Evolutionary conservation across 2,797 vertebrate species (phyloP).

Genomic region (Nannoperca australis): DNA sequence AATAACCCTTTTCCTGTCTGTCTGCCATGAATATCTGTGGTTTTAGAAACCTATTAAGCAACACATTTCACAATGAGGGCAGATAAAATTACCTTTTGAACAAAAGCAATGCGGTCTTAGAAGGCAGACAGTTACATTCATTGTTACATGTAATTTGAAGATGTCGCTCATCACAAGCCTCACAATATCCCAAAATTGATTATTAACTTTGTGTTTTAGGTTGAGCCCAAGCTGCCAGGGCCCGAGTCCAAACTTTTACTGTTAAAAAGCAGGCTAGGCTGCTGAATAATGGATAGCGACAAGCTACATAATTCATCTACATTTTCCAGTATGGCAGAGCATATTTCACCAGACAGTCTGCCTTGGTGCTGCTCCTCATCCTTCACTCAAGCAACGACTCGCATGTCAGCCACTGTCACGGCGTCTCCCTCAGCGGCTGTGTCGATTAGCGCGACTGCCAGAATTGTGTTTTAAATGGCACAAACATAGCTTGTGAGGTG

Average conservation of each 20-base stretch:
- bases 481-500: slow-evolving; percentile 28
- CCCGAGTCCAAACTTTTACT: slow-evolving; percentile 64
- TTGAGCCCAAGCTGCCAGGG: slow-evolving; percentile 43
- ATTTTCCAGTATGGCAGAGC: slow-evolving; percentile 76
- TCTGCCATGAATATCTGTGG: not conserved
- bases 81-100: slow-evolving; percentile 16
- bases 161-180: slow-evolving; percentile 2
- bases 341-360: slow-evolving; percentile 77
- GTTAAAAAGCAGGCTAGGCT: slow-evolving; percentile 72
- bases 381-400: slow-evolving; percentile 39
- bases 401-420: slow-evolving; percentile 42
- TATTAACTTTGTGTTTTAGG: slow-evolving; percentile 29
- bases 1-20: not conserved
- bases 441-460: slow-evolving; percentile 41
- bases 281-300: slow-evolving; percentile 82
- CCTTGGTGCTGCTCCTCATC: slow-evolving; percentile 15
- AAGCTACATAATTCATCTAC: slow-evolving; percentile 84
- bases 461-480: slow-evolving; percentile 46
- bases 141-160: not conserved
- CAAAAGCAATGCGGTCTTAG: not conserved
- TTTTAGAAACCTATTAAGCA: slow-evolving; percentile 4
- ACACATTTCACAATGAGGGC: slow-evolving; percentile 1
- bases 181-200: slow-evolving; percentile 12
- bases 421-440: slow-evolving; percentile 27
- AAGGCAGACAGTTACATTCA: slow-evolving; percentile 13